phyloP scores from a whole-genome alignment of 2,888 invertebrate species.

The Malacosoma neustria region DNA sequence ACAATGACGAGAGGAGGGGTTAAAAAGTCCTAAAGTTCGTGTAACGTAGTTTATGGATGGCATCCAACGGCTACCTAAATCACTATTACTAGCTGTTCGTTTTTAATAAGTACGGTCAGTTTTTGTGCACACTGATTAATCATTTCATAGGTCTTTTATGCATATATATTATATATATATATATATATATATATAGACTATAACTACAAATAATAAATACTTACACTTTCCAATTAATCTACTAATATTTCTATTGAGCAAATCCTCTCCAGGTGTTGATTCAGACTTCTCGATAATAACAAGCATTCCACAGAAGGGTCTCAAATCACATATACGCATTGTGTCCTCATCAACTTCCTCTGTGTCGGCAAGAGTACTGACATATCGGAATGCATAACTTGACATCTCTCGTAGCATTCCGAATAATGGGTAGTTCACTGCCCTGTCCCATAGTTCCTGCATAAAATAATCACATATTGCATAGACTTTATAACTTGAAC shows the following conservation, averaged over 20 bases:
- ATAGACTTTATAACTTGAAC: too few relatives aligned
- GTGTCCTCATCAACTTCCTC: slow-evolving; percentile 92
- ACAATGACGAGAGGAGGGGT: too few relatives aligned
- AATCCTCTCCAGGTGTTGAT: slow-evolving; percentile 82
- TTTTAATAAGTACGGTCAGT: too few relatives aligned
- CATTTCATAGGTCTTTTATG: too few relatives aligned
- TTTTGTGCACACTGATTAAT: too few relatives aligned
- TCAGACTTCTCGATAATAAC: slow-evolving; percentile 85
- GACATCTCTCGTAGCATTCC: slow-evolving; percentile 88
- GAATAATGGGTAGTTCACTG: slow-evolving; percentile 85
- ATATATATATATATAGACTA: too few relatives aligned
- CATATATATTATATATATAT: too few relatives aligned
- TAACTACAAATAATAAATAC: too few relatives aligned
- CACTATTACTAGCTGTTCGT: too few relatives aligned
- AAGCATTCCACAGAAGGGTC: slow-evolving; percentile 87
- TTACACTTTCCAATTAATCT: slow-evolving; percentile 91
- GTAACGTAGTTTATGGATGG: too few relatives aligned
- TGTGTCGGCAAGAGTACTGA: slow-evolving; percentile 84
- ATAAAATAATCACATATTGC: slow-evolving; percentile 5
- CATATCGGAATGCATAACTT: slow-evolving; percentile 87
- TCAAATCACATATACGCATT: slow-evolving; percentile 87
- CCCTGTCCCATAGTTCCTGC: slow-evolving; percentile 90
- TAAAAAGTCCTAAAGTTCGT: too few relatives aligned
- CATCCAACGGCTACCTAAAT: too few relatives aligned
- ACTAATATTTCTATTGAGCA: slow-evolving; percentile 87